Conservation (phyloP, 1,140 invertebrate genomes). For the Hyles vespertilio region DNA sequence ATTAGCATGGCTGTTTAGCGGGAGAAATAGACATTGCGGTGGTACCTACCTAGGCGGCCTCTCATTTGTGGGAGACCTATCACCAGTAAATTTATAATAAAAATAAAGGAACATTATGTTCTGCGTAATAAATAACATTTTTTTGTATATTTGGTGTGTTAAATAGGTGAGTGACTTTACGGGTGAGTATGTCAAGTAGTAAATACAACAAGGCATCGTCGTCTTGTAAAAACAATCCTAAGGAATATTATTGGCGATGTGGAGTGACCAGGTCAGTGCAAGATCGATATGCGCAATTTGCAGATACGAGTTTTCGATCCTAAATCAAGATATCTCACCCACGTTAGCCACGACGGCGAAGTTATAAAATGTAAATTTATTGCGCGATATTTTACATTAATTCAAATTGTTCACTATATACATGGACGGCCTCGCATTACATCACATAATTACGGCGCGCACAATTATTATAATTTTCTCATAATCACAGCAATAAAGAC, state of each 20-base stretch:
- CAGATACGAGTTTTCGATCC: slow-evolving; percentile 37
- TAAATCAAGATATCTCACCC: slow-evolving; percentile 51
- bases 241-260: slow-evolving; percentile 2
- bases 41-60: too few relatives aligned
- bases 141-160: background rate
- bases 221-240: too few relatives aligned
- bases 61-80: too few relatives aligned
- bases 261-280: slow-evolving; percentile 22
- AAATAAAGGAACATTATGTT: too few relatives aligned
- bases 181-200: background rate
- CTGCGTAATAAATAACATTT: background rate
- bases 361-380: slow-evolving; percentile 74
- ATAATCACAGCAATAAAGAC: slow-evolving; percentile 66
- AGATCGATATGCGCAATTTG: slow-evolving; percentile 37
- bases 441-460: slow-evolving; percentile 63
- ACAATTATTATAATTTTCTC: slow-evolving; percentile 75
- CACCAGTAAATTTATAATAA: too few relatives aligned
- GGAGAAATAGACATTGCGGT: too few relatives aligned
- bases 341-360: slow-evolving; percentile 37
- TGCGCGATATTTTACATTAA: slow-evolving; percentile 71
- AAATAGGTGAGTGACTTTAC: background rate
- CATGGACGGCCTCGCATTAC: slow-evolving; percentile 57
- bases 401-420: slow-evolving; percentile 62
- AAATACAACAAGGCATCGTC: too few relatives aligned
- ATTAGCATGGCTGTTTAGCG: too few relatives aligned